A percentile compares a stretch with the other conserved stretches of the same genome.
These are phyloP conservation scores for Zaprionus vittiger DNA, from an alignment of 1,140 invertebrate genomes.

Conservation along the genomic window DNA sequence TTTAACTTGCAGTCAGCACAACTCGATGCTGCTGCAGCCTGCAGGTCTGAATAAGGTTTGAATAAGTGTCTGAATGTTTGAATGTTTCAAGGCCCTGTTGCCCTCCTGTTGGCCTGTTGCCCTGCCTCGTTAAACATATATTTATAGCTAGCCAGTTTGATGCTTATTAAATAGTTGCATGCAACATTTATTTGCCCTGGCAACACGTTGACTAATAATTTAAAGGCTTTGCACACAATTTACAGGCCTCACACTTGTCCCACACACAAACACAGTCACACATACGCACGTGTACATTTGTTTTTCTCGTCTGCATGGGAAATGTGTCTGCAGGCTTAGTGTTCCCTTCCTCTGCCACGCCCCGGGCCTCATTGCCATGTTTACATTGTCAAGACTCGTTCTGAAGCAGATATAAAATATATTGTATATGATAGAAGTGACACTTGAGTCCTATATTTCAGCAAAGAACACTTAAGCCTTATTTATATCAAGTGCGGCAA, in stretches of 20 bases:
- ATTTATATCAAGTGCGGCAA: constrained; percentile 11
- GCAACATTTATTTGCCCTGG: constrained; percentile 60
- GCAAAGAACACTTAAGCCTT: constrained; percentile 3
- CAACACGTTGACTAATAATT: constrained; percentile 53
- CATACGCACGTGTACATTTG: constrained; percentile 4
- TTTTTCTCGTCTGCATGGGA: constrained; percentile 10
- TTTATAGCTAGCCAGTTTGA: constrained; percentile 66
- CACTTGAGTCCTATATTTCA: constrained; percentile 4
- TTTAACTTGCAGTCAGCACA: constrained; percentile 58
- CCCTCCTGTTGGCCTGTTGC: neutral
- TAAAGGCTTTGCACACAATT: constrained; percentile 51
- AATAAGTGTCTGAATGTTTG: constrained; percentile 11
- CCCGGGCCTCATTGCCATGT: neutral
- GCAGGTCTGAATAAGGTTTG: constrained; percentile 7
- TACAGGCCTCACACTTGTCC: constrained; percentile 20
- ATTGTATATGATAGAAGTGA: constrained; percentile 6
- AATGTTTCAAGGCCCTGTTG: constrained; percentile 50
- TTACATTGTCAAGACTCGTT: neutral
- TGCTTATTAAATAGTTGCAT: constrained; percentile 80
- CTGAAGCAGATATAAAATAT: constrained; percentile 4
- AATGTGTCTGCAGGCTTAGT: constrained; percentile 8
- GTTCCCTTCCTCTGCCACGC: neutral
- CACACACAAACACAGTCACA: constrained; percentile 7
- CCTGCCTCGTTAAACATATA: constrained; percentile 16
- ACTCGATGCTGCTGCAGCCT: constrained; percentile 27